Conservation (phyloP, 2,888 invertebrate species). For the Epicampocera succincta region DNA sequence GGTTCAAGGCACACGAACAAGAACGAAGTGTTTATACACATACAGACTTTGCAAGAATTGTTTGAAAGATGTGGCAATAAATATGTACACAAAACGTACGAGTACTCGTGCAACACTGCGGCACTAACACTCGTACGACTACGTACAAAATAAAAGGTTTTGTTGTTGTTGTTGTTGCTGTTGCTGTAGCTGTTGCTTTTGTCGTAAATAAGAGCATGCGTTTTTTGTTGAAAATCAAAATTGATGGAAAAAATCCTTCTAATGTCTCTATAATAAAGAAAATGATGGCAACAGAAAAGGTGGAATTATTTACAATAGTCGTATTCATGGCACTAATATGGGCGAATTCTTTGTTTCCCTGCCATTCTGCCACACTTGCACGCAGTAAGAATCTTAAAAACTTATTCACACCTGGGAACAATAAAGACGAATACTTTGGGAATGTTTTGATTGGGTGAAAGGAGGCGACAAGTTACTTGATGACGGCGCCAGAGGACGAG, state of each 20-base stretch:
- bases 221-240: slow-evolving; percentile 28
- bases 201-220: slow-evolving; percentile 29
- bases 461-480: not conserved
- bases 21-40: slow-evolving; percentile 31
- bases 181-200: too few species aligned
- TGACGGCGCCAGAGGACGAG: not conserved
- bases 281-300: slow-evolving; percentile 43
- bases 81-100: slow-evolving; percentile 12
- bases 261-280: slow-evolving; percentile 43
- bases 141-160: slow-evolving; percentile 32
- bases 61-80: slow-evolving; percentile 39
- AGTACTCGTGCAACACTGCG: slow-evolving; percentile 11
- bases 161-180: too few species aligned
- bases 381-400: slow-evolving; percentile 76
- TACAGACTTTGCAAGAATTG: slow-evolving; percentile 40
- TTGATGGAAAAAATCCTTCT: slow-evolving; percentile 18
- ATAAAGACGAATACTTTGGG: slow-evolving; percentile 71
- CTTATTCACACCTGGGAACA: slow-evolving; percentile 82
- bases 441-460: slow-evolving; percentile 67
- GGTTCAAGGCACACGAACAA: slow-evolving; percentile 80
- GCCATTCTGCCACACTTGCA: slow-evolving; percentile 75
- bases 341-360: slow-evolving; percentile 57
- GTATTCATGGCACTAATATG: slow-evolving; percentile 36
- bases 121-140: not conserved
- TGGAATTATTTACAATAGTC: slow-evolving; percentile 25